Evolutionary conservation across 2,888 invertebrate genomes (phyloP), one percentile per base, ranked within the genome.

Genomic region (Nomada goodeniana): DNA sequence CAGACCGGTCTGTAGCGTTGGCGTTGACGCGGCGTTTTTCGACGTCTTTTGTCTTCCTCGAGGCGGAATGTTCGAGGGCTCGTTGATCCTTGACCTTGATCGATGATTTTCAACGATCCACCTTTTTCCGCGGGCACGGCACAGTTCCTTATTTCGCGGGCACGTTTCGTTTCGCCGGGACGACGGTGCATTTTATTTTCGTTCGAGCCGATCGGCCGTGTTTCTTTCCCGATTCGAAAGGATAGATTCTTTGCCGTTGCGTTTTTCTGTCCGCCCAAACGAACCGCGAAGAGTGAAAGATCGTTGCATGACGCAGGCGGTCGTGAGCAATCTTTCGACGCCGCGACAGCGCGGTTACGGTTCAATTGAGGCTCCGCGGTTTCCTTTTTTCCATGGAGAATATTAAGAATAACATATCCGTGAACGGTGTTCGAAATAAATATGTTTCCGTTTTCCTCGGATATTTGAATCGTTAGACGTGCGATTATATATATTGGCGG

Each of bases 231-330:
- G 26, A 15, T 15, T 26, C n/a, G 29, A 59, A 7, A 18, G 70
- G 29, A 9, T 26, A 13, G 61, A 36, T 67, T 61, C 59, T 69
- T 50, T 42, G 36, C 18, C 10, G 29, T 9, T 13, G 18, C 47
- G 15, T 80, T 71, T 71, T 52, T 26, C 59, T 60, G 59, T n/a
- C 20, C 15, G 53, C 1, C 26, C 36, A 44, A 36, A 23, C 53
- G 75, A 64, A 76, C 75, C 79, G 69, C 69, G 71, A 57, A 69
- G 36, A 53, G 60, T 68, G 53, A 69, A 73, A 57, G 44, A 79
- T 9, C n/a, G 29, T 59, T 74, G 59, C 68, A 26, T 26, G 68
- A 52, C 36, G 44, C 36, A 42, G 36, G 20, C n/a, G 50, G 23
- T 26, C 23, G 69, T 53, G 18, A 44, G 68, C 42, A 59, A 59